Evolutionary conservation across 2,113 vertebrate genomes (phyloP), one percentile per base, ranked within the genome.

Genomic region (Poicephalus meyeri): DNA sequence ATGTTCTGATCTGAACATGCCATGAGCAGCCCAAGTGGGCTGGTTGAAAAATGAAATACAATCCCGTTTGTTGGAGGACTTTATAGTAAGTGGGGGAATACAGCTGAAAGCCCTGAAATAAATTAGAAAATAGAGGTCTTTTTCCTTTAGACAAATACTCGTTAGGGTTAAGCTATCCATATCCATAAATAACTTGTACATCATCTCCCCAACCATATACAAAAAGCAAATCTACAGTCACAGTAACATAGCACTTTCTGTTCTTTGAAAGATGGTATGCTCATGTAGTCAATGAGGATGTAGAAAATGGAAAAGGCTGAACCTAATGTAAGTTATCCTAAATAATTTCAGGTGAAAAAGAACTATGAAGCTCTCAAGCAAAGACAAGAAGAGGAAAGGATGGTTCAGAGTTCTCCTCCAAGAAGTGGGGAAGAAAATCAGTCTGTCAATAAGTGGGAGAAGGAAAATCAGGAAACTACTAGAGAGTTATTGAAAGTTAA

Each of bases 291-390:
- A 24, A 47, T 56, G 9, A 60, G 17, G 15, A 37, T 39, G 14
- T 50, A 21, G 8, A 46, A 83, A 86, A 73, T 41, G 16, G 28
- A 58, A 86, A 39, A 50, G 78, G 58, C 23, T 64, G 35, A 83
- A 69, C 31, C 71, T 91, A 41, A 78, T 53, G 4, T 26, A 68
- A 71, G 21, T 58, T 81, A 53, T 92, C 78, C 76, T 93, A 70
- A 97, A 97, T 91, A 53, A 94, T 97, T 97, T 81, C 93, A 99
- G 99, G 99, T 99, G 86, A 99, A 99, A 97, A 99, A 99, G 97
- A 99, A 99, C 98, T 99, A 99, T 18, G 99, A 99, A 98, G 99
- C 99, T 19, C 98, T 99, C 49, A 99, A 99, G 73, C 99, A 99
- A 92, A 98, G 99, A 88, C 99, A 99, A 96, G 99, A 99, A 93